These are phyloP conservation scores for Malaclemys terrapin DNA, from an alignment of 2,113 vertebrate genomes.

Conservation along the genomic window DNA sequence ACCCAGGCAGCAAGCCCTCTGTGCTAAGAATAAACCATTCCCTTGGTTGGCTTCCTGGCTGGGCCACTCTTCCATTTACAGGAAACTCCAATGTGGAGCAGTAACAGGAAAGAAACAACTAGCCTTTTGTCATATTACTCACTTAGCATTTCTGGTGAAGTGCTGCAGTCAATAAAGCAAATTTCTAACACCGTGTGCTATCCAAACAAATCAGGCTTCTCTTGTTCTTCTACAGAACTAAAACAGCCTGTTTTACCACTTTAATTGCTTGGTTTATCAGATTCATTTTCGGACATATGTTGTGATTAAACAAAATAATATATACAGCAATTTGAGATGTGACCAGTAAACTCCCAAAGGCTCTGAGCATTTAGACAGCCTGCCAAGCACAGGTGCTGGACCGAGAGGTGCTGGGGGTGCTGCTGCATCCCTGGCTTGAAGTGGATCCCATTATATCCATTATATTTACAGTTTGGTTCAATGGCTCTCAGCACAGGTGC, in stretches of 20 bases:
- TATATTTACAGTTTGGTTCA: too few relatives aligned
- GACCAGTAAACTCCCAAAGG: conserved; percentile 8
- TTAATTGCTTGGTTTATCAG: background rate
- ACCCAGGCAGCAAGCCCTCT: background rate
- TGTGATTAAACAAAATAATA: background rate
- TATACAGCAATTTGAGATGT: background rate
- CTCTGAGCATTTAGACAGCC: background rate
- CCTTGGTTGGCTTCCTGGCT: background rate
- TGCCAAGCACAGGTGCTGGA: background rate
- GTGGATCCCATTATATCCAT: too few relatives aligned
- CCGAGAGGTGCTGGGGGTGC: too few relatives aligned
- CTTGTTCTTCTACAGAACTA: rapidly evolving
- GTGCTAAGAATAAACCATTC: background rate
- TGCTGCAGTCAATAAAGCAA: rapidly evolving
- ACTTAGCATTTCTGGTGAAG: background rate
- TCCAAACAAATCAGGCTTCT: rapidly evolving
- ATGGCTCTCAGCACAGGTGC: too few relatives aligned
- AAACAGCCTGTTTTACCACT: rapidly evolving
- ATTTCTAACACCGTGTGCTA: background rate
- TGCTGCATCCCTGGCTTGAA: too few relatives aligned
- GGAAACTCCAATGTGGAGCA: background rate
- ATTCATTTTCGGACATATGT: background rate
- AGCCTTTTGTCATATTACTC: rapidly evolving
- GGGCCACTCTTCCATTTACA: background rate
- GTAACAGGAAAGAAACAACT: rapidly evolving